These are phyloP conservation scores for Pipistrellus kuhlii DNA, from an alignment of 2,797 vertebrate genomes.

Conservation along the genomic window DNA sequence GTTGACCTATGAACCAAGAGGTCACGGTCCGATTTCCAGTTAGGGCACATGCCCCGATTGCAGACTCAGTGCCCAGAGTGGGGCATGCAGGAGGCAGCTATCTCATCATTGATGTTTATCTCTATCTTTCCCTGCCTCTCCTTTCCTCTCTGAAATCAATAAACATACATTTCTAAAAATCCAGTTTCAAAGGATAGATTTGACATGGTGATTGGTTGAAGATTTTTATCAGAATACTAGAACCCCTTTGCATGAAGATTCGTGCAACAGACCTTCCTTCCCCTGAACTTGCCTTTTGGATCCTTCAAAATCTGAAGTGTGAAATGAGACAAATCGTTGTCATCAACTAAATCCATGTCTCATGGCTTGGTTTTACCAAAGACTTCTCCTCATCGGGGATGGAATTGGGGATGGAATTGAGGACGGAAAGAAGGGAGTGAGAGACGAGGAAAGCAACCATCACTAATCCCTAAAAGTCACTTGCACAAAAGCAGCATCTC, in stretches of 20 bases:
- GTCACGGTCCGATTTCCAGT: too few relatives aligned
- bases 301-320: not conserved
- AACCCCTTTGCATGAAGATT: too few relatives aligned
- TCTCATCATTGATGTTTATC: too few relatives aligned
- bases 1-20: too few relatives aligned
- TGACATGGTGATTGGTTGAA: not conserved
- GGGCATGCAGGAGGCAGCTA: too few relatives aligned
- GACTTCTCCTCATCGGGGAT: not conserved
- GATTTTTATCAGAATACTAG: not conserved
- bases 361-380: not conserved
- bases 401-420: not conserved
- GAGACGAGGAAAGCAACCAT: not conserved
- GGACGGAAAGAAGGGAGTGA: not conserved
- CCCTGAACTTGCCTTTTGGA: not conserved
- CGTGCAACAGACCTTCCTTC: too few relatives aligned
- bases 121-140: too few relatives aligned
- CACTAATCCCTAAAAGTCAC: not conserved
- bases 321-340: not conserved
- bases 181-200: not conserved
- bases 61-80: too few relatives aligned
- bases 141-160: too few relatives aligned
- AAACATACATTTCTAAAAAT: not conserved
- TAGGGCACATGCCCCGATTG: too few relatives aligned
- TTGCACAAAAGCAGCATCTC: not conserved
- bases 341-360: not conserved